Conservation (phyloP, 2,797 vertebrate genomes). For the Labeo calbasu region DNA sequence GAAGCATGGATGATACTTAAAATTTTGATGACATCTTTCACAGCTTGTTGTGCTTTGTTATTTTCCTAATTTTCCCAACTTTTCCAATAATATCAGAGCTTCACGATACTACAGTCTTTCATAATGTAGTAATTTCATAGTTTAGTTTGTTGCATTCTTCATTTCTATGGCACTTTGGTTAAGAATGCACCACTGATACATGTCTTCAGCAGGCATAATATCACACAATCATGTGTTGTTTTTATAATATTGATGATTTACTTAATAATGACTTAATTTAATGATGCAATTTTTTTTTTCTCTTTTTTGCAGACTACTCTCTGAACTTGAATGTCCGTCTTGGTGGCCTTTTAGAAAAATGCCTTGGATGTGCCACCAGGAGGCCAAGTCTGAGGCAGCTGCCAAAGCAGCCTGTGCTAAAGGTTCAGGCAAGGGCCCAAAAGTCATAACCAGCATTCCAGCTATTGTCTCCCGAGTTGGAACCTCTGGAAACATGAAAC, state of each 20-base stretch:
- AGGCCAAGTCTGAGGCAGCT: slow-evolving; percentile 72
- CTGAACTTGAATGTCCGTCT: slow-evolving; percentile 88
- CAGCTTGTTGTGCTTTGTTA: neutral
- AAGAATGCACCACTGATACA: neutral
- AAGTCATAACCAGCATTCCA: slow-evolving; percentile 82
- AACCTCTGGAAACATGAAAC: slow-evolving; percentile 76
- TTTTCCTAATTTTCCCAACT: neutral
- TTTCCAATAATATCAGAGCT: neutral
- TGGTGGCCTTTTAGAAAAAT: slow-evolving; percentile 95
- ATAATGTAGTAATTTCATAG: no score
- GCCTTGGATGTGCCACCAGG: slow-evolving; percentile 82
- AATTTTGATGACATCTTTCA: neutral
- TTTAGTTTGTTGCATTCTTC: neutral
- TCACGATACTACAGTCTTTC: neutral
- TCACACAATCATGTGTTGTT: neutral
- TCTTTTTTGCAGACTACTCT: slow-evolving; percentile 81
- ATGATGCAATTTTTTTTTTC: neutral
- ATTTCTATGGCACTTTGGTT: neutral
- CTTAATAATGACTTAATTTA: neutral
- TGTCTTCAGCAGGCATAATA: neutral
- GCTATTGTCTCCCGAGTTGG: slow-evolving; percentile 81
- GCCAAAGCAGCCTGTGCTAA: slow-evolving; percentile 66
- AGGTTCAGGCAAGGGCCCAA: slow-evolving; percentile 65
- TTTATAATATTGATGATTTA: neutral
- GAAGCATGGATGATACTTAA: neutral